These are phyloP conservation scores for Cataglyphis cursor DNA, from an alignment of 2,888 invertebrate genomes.

Conservation along the genomic window DNA sequence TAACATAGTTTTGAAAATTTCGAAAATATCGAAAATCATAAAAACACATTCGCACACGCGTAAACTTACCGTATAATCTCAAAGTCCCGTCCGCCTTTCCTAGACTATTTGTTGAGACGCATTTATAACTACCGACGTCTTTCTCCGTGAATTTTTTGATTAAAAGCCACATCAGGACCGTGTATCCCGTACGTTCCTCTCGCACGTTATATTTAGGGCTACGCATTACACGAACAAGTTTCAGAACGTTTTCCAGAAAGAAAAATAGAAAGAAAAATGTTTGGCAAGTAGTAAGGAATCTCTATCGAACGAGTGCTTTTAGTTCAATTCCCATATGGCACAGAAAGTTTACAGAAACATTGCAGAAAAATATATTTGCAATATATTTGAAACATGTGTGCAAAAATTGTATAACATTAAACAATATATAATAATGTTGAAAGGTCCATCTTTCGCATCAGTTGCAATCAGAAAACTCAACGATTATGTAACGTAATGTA, in stretches of 20 bases:
- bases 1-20: not conserved
- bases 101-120: constrained; percentile 93
- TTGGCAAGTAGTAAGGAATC: not conserved
- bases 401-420: not conserved
- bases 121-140: constrained; percentile 93
- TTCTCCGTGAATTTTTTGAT: constrained; percentile 89
- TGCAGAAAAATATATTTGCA: not conserved
- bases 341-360: constrained; percentile 1
- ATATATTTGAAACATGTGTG: not conserved
- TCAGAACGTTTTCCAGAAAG: not conserved
- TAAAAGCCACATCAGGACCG: constrained; percentile 92
- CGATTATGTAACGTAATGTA: not conserved
- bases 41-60: not conserved
- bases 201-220: constrained; percentile 92
- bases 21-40: not conserved
- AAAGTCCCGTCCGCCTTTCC: constrained; percentile 93
- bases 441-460: not conserved
- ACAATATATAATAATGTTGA: not conserved
- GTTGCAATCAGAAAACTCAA: not conserved
- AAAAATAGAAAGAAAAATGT: not conserved
- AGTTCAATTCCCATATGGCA: not conserved
- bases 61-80: constrained; percentile 90
- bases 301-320: not conserved
- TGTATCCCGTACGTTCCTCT: constrained; percentile 91
- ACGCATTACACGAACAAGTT: constrained; percentile 66